These are phyloP conservation scores for Xylota segnis DNA, from an alignment of 2,888 invertebrate species.

Conservation along the genomic window DNA sequence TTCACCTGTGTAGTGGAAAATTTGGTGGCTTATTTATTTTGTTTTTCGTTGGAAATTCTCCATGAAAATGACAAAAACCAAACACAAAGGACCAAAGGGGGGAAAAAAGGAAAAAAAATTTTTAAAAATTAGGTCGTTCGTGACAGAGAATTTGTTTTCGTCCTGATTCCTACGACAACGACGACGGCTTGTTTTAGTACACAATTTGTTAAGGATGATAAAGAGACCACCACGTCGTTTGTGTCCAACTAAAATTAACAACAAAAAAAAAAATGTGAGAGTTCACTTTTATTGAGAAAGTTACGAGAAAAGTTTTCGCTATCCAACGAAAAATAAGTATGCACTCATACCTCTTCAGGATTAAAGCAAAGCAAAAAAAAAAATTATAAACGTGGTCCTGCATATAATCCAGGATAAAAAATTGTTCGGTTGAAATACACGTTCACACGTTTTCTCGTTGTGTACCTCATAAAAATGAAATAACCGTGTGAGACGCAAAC, in stretches of 20 bases:
- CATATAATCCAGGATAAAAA: constrained; percentile 39
- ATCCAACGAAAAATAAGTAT: constrained; percentile 5
- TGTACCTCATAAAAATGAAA: constrained; percentile 33
- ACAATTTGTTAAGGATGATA: constrained; percentile 48
- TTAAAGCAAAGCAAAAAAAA: not conserved
- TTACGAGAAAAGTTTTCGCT: constrained; percentile 42
- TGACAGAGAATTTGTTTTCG: constrained; percentile 54
- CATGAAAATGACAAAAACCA: constrained; percentile 30
- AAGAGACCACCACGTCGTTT: constrained; percentile 48
- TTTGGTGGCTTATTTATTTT: constrained; percentile 37
- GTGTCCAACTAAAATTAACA: constrained; percentile 54
- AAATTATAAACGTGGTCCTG: constrained; percentile 50
- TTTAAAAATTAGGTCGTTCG: constrained; percentile 65
- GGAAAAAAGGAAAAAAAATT: constrained; percentile 25
- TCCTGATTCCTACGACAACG: constrained; percentile 15
- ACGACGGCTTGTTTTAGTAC: constrained; percentile 41
- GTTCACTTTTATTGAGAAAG: constrained; percentile 57
- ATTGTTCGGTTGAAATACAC: not conserved
- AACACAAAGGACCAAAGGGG: constrained; percentile 34
- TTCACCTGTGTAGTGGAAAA: constrained; percentile 20
- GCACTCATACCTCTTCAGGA: constrained; percentile 22
- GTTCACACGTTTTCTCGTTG: constrained; percentile 33
- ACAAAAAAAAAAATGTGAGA: constrained; percentile 21
- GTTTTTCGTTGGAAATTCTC: constrained; percentile 26
- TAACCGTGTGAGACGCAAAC: not conserved